Evolutionary conservation across 2,113 vertebrate genomes (phyloP), one percentile per base, ranked within the genome.

Genomic region (Antigone vipio): DNA sequence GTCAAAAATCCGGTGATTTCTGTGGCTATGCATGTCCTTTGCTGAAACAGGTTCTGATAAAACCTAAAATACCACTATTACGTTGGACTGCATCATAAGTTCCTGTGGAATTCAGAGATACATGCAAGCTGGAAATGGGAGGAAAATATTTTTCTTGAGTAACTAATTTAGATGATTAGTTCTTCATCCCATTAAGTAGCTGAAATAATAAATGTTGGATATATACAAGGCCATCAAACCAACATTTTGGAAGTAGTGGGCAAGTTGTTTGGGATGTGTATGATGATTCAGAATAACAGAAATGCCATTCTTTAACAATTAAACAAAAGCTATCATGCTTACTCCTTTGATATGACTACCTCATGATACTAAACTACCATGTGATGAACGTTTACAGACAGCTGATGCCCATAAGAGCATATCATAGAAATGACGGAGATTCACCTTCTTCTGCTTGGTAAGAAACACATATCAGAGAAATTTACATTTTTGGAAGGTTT

Each of bases 51-150:
- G 17, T 75, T 72, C 58, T 49, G 53, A 44, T 47, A 63, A 75
- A 89, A 62, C 42, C 15, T 42, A 27, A 49, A 71, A 77, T 26
- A 23, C 19, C 3, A 4, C 23, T 44, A 11, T 32, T 52, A 45
- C 3, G 1, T 5, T 56, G 53, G 40, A 92, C 15, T 53, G 32
- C 50, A 50, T 26, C 0, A 0, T 3, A 17, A 5, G 9, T 20
- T 69, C 19, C 29, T 52, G 12, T 34, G 44, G 44, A 92, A 80
- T 49, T 83, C 83, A 63, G 15, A 67, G 72, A 59, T 6, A 78
- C 6, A 40, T 30, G n/a, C 22, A 90, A 80, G 18, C 21, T 66
- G 32, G 6, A 73, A 74, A 83, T 7, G 12, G 22, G 15, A 86
- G n/a, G 27, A 81, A 74, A 93, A 18, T 11, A 29, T 18, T 88